Evolutionary conservation across 2,797 vertebrate genomes (phyloP), one percentile per base, ranked within the genome.

Genomic region (Myotis myotis): DNA sequence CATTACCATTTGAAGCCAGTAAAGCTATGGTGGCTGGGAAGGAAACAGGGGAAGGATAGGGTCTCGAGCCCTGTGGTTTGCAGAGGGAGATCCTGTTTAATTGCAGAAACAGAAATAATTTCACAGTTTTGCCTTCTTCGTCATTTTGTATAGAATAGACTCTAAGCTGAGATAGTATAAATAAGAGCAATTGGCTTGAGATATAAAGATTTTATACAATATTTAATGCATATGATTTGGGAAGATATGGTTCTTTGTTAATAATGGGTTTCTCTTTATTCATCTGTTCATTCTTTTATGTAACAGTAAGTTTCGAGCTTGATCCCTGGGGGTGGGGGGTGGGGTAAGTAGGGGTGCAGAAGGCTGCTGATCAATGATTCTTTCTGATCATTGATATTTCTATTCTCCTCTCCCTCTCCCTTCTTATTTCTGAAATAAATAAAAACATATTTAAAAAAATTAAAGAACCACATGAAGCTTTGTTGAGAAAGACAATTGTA

Each of bases 1-100:
- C 79, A 81, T 96, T 93, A 92, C 93, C 41, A 51, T 96, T 94
- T 97, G 91, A 91, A 95, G 53, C 33, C 91, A 93, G 87, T 5
- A 95, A 79, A 96, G 13, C 1, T 80, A 38, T 23, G 30, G 41
- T 8, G 10, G 47, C 36, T 92, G 8, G 30, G 44, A 17, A 89
- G 41, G 57, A 16, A 70, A 33, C 22, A n/a, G 47, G 60, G 38
- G 15, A 86, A 49, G 30, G n/a, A 82, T 60, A 95, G 62, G 74
- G n/a, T 96, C 47, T 80, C 15, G 80, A 78, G 11, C 38, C 8
- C n/a, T 80, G 20, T 95, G 19, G 6, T 87, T 88, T 95, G 23
- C 30, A 83, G 51, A 84, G 22, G 38, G 83, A 92, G 64, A 89
- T n/a, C 10, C 10, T 87, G 9, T 76, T 86, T 78, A 92, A 80